A percentile compares a stretch with the other conserved stretches of the same genome.
Conservation (phyloP, 1,140 invertebrate genomes). For the Archegozetes longisetosus region DNA sequence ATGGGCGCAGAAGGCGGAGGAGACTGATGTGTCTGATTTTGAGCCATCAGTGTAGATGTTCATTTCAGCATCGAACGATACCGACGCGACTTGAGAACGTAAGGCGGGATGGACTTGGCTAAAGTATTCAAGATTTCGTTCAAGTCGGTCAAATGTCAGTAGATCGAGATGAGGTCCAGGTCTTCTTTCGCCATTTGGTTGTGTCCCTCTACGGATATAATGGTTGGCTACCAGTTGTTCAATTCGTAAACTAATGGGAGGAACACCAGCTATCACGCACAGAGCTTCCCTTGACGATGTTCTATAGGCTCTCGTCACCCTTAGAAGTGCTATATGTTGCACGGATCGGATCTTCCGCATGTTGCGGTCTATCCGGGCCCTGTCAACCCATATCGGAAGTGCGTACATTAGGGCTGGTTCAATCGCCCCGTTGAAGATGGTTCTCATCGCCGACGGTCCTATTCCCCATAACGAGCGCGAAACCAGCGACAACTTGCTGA, state of each 20-base stretch:
- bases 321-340: neutral
- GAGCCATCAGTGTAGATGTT: too few relatives aligned
- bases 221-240: too few relatives aligned
- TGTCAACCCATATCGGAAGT: neutral
- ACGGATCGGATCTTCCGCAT: neutral
- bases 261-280: neutral
- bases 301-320: neutral
- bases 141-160: too few relatives aligned
- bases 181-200: too few relatives aligned
- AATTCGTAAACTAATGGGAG: neutral
- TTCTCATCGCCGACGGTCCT: neutral
- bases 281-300: neutral
- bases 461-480: neutral
- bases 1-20: too few relatives aligned
- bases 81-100: too few relatives aligned
- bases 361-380: neutral
- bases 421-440: neutral
- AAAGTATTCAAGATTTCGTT: too few relatives aligned
- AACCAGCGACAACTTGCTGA: neutral
- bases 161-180: too few relatives aligned
- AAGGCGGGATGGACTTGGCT: too few relatives aligned
- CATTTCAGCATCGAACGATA: too few relatives aligned
- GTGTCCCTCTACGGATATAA: too few relatives aligned
- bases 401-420: neutral
- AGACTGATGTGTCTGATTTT: too few relatives aligned